Conservation (phyloP, 2,888 invertebrate species). For the Brenthis hecate region DNA sequence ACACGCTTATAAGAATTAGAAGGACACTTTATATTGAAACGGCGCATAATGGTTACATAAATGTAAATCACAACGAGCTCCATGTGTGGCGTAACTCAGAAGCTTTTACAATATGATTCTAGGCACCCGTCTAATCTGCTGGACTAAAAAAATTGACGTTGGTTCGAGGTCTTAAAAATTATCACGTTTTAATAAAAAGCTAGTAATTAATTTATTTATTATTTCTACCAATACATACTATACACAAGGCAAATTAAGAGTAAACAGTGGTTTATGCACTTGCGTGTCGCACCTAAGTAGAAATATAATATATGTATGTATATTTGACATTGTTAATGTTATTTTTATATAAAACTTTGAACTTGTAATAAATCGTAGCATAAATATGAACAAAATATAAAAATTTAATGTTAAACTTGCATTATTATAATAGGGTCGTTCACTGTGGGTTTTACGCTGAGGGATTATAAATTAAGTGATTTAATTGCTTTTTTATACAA, state of each 20-base stretch:
- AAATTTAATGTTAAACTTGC: slow-evolving; percentile 13
- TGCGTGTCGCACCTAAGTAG: slow-evolving; percentile 12
- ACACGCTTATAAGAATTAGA: slow-evolving; percentile 68
- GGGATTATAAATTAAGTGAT: slow-evolving; percentile 20
- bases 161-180: too few relatives aligned
- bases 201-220: background rate
- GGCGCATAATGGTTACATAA: slow-evolving; percentile 32
- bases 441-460: slow-evolving; percentile 16
- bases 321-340: slow-evolving; percentile 7
- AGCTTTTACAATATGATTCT: background rate
- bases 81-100: slow-evolving; percentile 29
- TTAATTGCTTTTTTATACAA: slow-evolving; percentile 22
- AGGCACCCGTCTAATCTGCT: background rate
- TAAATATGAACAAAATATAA: slow-evolving; percentile 16
- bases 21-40: slow-evolving; percentile 51
- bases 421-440: slow-evolving; percentile 21
- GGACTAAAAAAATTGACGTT: background rate
- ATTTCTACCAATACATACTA: background rate
- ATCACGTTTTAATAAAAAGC: too few relatives aligned
- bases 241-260: slow-evolving; percentile 12
- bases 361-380: slow-evolving; percentile 8
- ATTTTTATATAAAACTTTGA: slow-evolving; percentile 13
- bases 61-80: slow-evolving; percentile 27
- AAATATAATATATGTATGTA: background rate
- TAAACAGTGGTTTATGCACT: slow-evolving; percentile 15